Conservation (phyloP, 1,140 invertebrate species). For the Apis cerana region DNA sequence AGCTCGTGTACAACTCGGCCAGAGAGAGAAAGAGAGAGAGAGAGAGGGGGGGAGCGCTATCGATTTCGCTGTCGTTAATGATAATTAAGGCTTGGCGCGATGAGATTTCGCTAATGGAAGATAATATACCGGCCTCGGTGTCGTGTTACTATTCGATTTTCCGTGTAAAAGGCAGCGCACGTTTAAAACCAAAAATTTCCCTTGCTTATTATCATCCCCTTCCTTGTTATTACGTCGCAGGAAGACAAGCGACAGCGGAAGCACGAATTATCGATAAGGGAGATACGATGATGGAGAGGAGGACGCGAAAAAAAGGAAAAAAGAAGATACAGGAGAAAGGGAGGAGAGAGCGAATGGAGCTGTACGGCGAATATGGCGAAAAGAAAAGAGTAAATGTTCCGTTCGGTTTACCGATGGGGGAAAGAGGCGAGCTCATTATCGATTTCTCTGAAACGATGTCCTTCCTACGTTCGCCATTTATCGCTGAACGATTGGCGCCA, state of each 20-base stretch:
- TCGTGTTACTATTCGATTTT: slow-evolving; percentile 57
- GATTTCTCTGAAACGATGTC: slow-evolving; percentile 32
- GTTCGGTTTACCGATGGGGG: neutral
- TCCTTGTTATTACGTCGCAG: too few species aligned
- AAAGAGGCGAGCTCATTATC: slow-evolving; percentile 27
- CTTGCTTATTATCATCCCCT: too few species aligned
- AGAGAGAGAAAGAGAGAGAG: too few species aligned
- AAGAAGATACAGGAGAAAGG: neutral
- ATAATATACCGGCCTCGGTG: slow-evolving; percentile 53
- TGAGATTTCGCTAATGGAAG: slow-evolving; percentile 66
- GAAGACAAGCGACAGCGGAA: neutral
- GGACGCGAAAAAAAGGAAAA: too few species aligned
- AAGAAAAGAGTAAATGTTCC: neutral
- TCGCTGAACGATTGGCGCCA: slow-evolving; percentile 52
- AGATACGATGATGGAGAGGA: neutral
- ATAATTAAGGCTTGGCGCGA: slow-evolving; percentile 63
- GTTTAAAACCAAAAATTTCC: slow-evolving; percentile 15
- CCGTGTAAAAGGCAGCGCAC: slow-evolving; percentile 37
- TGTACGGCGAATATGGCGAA: neutral
- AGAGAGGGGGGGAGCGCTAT: slow-evolving; percentile 35
- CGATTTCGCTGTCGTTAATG: slow-evolving; percentile 62
- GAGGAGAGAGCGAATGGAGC: too few species aligned
- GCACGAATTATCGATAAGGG: neutral
- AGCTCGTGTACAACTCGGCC: slow-evolving; percentile 1
- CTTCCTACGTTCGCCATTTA: slow-evolving; percentile 50